Base-by-base conservation (phyloP, 1,140 invertebrate species). In the Trichonephila clavipes region DNA sequence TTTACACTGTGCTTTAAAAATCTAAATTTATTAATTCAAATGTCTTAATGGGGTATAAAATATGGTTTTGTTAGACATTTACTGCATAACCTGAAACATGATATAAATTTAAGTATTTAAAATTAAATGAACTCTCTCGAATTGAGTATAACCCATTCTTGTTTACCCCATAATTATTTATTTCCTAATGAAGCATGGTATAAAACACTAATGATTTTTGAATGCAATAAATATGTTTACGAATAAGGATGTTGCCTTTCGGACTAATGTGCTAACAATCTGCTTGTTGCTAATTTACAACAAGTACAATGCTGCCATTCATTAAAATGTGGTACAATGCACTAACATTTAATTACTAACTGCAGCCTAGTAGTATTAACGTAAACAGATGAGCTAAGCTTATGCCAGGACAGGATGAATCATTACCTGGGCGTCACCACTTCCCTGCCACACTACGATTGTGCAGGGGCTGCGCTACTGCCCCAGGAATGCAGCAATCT, bases 261-360 rank as follows among this genome's bases (percentile, higher is more conserved):
- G 14, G 16, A 34, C 28, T 34, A 40, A 18, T 28, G n/a, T n/a
- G n/a, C 24, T 24, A 12, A 24, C n/a, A 77, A 77, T 77, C 24
- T 34, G 72, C 72, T 77, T 77, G 72, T 77, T 77, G 72, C 72
- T 34, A 77, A 77, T 77, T 77, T 28, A 28, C 72, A 77, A 77
- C 72, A 77, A 77, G 72, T 77, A 28, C 72, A 77, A 19, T 34
- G 72, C 34, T 24, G 72, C 28, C 28, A 77, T 77, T 77, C 72
- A 77, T 77, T 77, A 77, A 77, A 77, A 77, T 77, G 72, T 77
- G 72, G 72, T 77, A 77, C 72, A 77, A 77, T 40, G 72, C 72
- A 34, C 72, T 77, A 77, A 77, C 72, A 77, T 77, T 77, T 77
- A 77, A 77, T 77, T 77, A 77, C 72, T 77, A 77, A 77, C 72